Evolutionary conservation across 2,113 vertebrate genomes (phyloP).

Genomic region (Cryptomyrus ogoouensis): DNA sequence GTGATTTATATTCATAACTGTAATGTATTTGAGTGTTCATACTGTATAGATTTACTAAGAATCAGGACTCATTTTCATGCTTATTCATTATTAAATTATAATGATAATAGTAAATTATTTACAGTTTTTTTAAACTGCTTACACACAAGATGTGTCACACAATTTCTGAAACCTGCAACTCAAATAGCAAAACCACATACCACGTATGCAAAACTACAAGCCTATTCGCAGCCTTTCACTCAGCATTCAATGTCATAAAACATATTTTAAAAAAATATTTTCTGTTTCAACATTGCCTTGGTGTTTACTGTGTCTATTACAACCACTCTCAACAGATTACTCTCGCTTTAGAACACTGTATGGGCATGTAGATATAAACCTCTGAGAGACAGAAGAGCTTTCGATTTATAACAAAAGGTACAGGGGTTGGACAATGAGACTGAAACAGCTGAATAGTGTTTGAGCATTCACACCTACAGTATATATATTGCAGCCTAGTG

Average conservation of each 20-base stretch:
- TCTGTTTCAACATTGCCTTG: slow-evolving; percentile 10
- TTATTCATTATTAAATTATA: too few relatives aligned
- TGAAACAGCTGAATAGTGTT: too few relatives aligned
- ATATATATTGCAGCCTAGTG: too few relatives aligned
- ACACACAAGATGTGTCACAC: neutral
- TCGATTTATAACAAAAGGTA: slow-evolving; percentile 14
- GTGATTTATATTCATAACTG: too few relatives aligned
- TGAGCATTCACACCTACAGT: too few relatives aligned
- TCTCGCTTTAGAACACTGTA: slow-evolving; percentile 11
- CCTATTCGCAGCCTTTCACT: neutral
- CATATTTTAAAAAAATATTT: neutral
- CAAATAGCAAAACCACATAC: neutral
- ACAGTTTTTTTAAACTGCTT: neutral
- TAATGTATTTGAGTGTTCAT: too few relatives aligned
- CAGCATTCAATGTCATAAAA: neutral
- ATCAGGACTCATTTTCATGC: too few relatives aligned
- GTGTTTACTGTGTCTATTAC: slow-evolving; percentile 4
- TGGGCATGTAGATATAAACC: slow-evolving; percentile 16
- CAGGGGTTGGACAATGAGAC: too few relatives aligned
- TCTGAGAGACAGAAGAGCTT: slow-evolving; percentile 13
- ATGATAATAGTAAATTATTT: too few relatives aligned
- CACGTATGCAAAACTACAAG: neutral
- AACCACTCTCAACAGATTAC: neutral
- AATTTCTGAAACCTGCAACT: neutral
- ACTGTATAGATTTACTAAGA: too few relatives aligned